These are phyloP conservation scores for Chionoecetes opilio DNA, from an alignment of 1,140 invertebrate genomes.

Conservation along the genomic window DNA sequence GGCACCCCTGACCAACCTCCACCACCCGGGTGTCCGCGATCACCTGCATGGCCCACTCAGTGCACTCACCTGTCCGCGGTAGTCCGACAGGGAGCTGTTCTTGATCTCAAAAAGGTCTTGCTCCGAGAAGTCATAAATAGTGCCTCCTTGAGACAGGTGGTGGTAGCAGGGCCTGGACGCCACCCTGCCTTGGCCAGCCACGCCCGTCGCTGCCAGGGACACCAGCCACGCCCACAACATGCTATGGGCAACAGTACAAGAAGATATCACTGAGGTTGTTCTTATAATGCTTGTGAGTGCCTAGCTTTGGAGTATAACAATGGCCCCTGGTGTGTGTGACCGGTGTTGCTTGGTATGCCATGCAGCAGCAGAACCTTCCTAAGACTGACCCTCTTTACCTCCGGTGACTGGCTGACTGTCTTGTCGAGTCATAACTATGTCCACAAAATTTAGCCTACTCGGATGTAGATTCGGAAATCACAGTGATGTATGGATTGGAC, in stretches of 20 bases:
- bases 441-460: too few species aligned
- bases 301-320: too few species aligned
- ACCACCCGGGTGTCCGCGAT: background rate
- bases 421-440: too few species aligned
- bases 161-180: conserved; percentile 74
- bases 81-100: conserved; percentile 82
- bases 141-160: conserved; percentile 70
- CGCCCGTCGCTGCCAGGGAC: conserved; percentile 52
- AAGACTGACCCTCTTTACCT: too few species aligned
- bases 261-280: background rate
- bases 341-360: too few species aligned
- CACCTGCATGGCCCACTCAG: too few species aligned
- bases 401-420: too few species aligned
- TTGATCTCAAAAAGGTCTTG: conserved; percentile 73
- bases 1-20: background rate
- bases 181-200: conserved; percentile 61
- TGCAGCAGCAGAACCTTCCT: too few species aligned
- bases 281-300: background rate
- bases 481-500: background rate
- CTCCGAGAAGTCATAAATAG: conserved; percentile 78
- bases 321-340: background rate
- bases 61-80: conserved; percentile 82
- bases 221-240: conserved; percentile 75
- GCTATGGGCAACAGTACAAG: background rate
- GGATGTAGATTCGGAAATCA: background rate